Evolutionary conservation across 2,888 invertebrate genomes (phyloP).

Genomic region (Stenolophus ochropezus): DNA sequence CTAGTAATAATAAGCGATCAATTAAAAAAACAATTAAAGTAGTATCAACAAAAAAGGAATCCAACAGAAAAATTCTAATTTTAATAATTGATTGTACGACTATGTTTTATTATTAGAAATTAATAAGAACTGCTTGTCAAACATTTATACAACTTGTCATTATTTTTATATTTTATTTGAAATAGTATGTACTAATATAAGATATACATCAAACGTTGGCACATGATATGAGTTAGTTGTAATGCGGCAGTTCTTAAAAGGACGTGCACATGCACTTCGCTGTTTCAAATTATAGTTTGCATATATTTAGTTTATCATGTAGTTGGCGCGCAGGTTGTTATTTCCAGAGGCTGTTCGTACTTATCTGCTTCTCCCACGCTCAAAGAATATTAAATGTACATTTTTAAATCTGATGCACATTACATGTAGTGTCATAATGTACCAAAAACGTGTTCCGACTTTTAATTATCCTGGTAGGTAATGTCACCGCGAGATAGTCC

Average conservation of each 20-base stretch:
- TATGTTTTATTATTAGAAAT: too few species aligned
- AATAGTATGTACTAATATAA: too few species aligned
- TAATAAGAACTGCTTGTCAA: too few species aligned
- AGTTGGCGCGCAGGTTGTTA: constrained; percentile 19
- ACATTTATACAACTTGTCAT: too few species aligned
- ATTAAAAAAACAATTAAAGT: too few species aligned
- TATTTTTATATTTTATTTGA: too few species aligned
- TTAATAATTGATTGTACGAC: too few species aligned
- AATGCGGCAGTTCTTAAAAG: not conserved
- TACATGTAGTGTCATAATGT: constrained; percentile 49
- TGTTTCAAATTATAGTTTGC: constrained; percentile 13
- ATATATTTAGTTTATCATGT: constrained; percentile 25
- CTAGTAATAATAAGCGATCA: too few species aligned
- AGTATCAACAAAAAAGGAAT: too few species aligned
- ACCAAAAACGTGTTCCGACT: constrained; percentile 34
- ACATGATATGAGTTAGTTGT: not conserved
- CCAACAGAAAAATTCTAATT: too few species aligned
- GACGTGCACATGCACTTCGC: not conserved
- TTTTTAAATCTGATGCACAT: constrained; percentile 52
- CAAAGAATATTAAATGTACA: constrained; percentile 43
- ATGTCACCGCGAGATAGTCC: not conserved
- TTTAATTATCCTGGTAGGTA: not conserved
- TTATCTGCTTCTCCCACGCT: constrained; percentile 36
- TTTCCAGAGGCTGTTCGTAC: constrained; percentile 2
- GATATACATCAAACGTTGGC: not conserved